phyloP scores from a whole-genome alignment of 30 jellyfish, hydroid and myxozoan species.

The Pelagia noctiluca region DNA sequence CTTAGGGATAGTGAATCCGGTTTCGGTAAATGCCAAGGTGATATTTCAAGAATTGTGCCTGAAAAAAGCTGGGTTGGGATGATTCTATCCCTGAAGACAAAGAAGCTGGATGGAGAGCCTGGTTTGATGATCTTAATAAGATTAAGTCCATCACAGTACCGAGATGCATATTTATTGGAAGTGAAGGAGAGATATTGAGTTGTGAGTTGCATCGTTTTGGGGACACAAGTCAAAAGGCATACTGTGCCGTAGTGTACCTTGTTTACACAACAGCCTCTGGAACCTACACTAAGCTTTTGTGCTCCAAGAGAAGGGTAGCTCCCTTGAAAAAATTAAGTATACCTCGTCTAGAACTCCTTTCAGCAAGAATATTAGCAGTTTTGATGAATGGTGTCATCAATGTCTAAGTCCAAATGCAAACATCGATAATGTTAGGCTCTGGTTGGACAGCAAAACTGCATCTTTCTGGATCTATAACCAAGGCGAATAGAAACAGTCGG shows the following conservation, averaged over 20 bases:
- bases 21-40: constrained; percentile 23
- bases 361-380: too few species aligned
- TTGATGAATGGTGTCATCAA: constrained; percentile 3
- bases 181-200: constrained; percentile 17
- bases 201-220: constrained; percentile 36
- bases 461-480: background rate
- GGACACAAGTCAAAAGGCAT: constrained; percentile 24
- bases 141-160: constrained; percentile 1
- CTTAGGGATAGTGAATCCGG: constrained; percentile 22
- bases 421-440: background rate
- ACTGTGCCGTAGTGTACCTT: constrained; percentile 43
- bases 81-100: constrained; percentile 27
- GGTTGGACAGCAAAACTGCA: constrained; percentile 40
- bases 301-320: too few species aligned
- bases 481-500: constrained; percentile 30
- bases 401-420: background rate
- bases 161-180: constrained; percentile 17
- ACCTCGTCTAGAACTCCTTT: too few species aligned
- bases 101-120: constrained; percentile 13
- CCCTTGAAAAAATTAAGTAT: too few species aligned
- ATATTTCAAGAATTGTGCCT: constrained; percentile 21
- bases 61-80: constrained; percentile 37
- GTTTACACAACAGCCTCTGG: constrained; percentile 24
- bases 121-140: constrained; percentile 15
- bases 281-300: too few species aligned